Percentiles rank a stretch among this genome's conserved stretches.
These are phyloP conservation scores for Chymomyza procnemis DNA, from an alignment of 2,888 invertebrate species.

Conservation along the genomic window DNA sequence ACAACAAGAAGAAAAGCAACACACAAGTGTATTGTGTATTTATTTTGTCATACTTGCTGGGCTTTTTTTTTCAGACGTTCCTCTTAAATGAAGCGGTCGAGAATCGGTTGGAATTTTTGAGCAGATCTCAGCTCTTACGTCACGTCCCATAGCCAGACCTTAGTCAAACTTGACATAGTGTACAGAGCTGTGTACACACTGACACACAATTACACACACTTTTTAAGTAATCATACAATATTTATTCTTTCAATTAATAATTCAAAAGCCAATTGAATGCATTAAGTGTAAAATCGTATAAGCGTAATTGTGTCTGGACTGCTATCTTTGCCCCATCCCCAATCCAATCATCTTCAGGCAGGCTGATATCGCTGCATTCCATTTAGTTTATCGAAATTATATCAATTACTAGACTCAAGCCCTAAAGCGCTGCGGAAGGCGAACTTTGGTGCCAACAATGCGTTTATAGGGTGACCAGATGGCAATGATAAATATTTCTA, in stretches of 20 bases:
- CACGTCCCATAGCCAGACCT: slow-evolving; percentile 6
- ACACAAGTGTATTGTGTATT: slow-evolving; percentile 1
- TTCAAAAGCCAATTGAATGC: slow-evolving; percentile 71
- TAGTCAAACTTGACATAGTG: slow-evolving; percentile 7
- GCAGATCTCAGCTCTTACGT: neutral
- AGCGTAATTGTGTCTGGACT: slow-evolving; percentile 54
- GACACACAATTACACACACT: neutral
- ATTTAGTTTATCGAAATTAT: slow-evolving; percentile 65
- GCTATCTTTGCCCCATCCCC: slow-evolving; percentile 2
- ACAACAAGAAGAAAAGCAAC: neutral
- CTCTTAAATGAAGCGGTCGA: slow-evolving; percentile 13
- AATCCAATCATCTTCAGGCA: neutral
- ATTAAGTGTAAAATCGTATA: slow-evolving; percentile 59
- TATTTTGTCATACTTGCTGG: neutral
- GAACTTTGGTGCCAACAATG: too few species aligned
- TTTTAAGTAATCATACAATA: slow-evolving; percentile 10
- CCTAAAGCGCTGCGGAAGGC: neutral
- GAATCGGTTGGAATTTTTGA: neutral
- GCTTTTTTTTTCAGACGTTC: neutral
- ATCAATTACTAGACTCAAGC: slow-evolving; percentile 51
- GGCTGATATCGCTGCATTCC: slow-evolving; percentile 52
- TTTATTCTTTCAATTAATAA: slow-evolving; percentile 62
- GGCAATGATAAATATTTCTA: too few species aligned
- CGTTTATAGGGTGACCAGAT: too few species aligned
- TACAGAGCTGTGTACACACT: too few species aligned